phyloP scores from a whole-genome alignment of 2,113 vertebrate species.

The Dromaius novaehollandiae region DNA sequence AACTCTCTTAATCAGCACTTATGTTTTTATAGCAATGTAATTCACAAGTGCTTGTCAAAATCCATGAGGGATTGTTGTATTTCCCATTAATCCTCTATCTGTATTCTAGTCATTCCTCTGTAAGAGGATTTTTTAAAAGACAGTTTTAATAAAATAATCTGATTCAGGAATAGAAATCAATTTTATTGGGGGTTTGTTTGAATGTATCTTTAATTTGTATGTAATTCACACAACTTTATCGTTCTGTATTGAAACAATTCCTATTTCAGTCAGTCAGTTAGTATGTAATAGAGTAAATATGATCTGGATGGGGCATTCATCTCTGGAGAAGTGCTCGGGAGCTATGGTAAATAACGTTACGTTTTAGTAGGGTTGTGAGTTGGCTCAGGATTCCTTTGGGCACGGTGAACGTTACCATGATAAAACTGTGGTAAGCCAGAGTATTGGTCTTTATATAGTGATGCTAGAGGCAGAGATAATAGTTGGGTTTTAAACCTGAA shows the following conservation, averaged over 20 bases:
- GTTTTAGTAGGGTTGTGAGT: neutral
- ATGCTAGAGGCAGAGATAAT: neutral
- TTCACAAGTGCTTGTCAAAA: neutral
- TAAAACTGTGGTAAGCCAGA: neutral
- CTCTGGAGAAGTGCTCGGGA: neutral
- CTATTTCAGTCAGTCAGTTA: accelerated
- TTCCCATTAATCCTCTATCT: neutral
- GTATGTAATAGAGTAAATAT: neutral
- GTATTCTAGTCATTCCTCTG: neutral
- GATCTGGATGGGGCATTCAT: neutral
- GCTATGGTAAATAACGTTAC: accelerated
- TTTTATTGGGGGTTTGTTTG: neutral
- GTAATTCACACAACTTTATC: neutral
- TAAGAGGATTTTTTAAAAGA: neutral
- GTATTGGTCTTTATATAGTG: neutral
- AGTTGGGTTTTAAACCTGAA: neutral
- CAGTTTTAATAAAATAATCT: neutral
- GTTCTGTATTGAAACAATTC: neutral
- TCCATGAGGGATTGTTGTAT: neutral
- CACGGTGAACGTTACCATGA: accelerated
- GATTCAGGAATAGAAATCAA: neutral
- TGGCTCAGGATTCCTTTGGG: neutral
- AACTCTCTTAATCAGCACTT: neutral
- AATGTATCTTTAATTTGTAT: neutral
- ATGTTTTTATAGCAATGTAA: neutral